Percentiles rank a stretch among this genome's conserved stretches.
phyloP scores from a whole-genome alignment of 2,888 invertebrate species.

The Beris chalybata region DNA sequence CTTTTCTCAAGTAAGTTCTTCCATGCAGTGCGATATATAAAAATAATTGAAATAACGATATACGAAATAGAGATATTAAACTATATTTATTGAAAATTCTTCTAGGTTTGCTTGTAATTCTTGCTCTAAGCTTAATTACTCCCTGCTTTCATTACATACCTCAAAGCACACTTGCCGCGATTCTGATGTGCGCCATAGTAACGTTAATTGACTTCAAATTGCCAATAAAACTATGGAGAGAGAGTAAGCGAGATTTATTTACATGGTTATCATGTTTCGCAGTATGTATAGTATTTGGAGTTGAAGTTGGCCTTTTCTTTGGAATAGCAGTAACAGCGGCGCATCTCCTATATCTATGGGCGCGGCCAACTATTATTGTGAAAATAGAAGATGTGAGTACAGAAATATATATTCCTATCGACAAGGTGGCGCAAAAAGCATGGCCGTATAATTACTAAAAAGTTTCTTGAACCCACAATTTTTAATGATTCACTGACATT shows the following conservation, averaged over 20 bases:
- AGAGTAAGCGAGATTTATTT: conserved; percentile 65
- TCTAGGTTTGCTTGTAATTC: conserved; percentile 74
- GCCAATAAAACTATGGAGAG: conserved; percentile 61
- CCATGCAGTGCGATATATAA: not conserved
- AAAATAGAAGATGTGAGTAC: conserved; percentile 48
- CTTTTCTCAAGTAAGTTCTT: conserved; percentile 49
- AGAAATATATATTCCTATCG: not conserved
- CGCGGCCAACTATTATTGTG: conserved; percentile 62
- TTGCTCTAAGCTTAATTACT: conserved; percentile 84
- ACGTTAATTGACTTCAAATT: conserved; percentile 60
- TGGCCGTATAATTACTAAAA: too few species aligned
- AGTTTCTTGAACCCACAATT: too few species aligned
- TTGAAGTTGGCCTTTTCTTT: conserved; percentile 77
- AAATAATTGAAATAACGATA: not conserved
- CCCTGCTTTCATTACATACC: conserved; percentile 87
- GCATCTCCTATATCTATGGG: conserved; percentile 68
- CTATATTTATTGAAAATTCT: not conserved
- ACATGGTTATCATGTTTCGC: conserved; percentile 70
- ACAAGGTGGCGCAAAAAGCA: too few species aligned
- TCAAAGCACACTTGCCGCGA: conserved; percentile 80
- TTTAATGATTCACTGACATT: too few species aligned
- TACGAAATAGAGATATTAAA: too few species aligned
- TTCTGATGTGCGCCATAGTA: conserved; percentile 83
- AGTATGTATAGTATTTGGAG: conserved; percentile 68
- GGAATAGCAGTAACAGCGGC: conserved; percentile 69